Percentiles rank a stretch among this genome's conserved stretches.
Evolutionary conservation across 2,113 vertebrate species (phyloP).

Genomic region (Xiphophorus couchianus): DNA sequence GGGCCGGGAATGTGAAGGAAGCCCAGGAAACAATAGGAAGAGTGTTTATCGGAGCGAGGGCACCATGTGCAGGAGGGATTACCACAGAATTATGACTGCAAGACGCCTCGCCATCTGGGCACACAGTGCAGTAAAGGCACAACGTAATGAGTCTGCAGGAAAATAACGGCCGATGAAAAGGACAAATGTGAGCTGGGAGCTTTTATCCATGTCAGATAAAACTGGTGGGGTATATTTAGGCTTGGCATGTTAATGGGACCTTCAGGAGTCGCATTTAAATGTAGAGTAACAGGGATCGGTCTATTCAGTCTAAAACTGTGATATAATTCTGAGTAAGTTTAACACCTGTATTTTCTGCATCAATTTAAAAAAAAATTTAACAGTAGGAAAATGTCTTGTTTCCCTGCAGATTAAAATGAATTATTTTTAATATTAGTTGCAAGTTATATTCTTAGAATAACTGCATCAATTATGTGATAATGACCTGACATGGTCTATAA

Average conservation of each 20-base stretch:
- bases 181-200: conserved; percentile 29
- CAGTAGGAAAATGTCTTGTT: too few species aligned
- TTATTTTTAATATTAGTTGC: too few species aligned
- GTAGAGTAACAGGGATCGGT: neutral
- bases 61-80: conserved; percentile 76
- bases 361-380: neutral
- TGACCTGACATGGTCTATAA: too few species aligned
- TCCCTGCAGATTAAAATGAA: too few species aligned
- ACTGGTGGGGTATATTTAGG: conserved; percentile 31
- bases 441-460: too few species aligned
- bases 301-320: neutral
- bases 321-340: neutral
- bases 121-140: conserved; percentile 48
- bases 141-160: conserved; percentile 59
- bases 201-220: conserved; percentile 32
- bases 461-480: too few species aligned
- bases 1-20: conserved; percentile 36
- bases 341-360: neutral
- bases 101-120: conserved; percentile 75
- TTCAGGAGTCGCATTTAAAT: neutral
- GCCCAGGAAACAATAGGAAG: conserved; percentile 66
- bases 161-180: conserved; percentile 29
- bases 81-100: conserved; percentile 70
- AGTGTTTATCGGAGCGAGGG: conserved; percentile 66
- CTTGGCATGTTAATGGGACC: neutral